Conservation (phyloP, 2,113 vertebrate genomes). For the Catharus bicknelli region DNA sequence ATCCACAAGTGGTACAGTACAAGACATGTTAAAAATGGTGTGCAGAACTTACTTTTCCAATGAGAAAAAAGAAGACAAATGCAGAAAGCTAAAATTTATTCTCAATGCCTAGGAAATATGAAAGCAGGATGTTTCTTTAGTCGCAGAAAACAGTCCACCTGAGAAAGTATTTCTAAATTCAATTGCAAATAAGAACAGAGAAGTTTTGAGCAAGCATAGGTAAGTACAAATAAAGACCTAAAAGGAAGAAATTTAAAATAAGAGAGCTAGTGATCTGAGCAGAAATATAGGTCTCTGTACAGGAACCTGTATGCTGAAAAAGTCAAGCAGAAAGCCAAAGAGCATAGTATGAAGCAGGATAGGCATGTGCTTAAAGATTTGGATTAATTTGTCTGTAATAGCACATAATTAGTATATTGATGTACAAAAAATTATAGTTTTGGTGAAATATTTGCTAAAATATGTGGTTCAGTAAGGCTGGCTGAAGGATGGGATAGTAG, state of each 20-base stretch:
- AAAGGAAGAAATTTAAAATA: background rate
- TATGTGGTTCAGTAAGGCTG: background rate
- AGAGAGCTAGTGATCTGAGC: background rate
- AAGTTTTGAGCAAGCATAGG: background rate
- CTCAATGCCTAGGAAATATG: background rate
- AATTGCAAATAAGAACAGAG: background rate
- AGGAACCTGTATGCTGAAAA: background rate
- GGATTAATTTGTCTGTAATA: background rate
- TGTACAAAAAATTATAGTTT: background rate
- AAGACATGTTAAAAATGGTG: background rate
- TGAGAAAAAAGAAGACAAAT: background rate
- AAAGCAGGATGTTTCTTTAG: background rate
- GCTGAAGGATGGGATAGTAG: background rate
- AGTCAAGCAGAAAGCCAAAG: background rate
- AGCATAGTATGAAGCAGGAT: background rate
- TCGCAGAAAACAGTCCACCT: background rate
- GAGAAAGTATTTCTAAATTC: background rate
- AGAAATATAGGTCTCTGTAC: background rate
- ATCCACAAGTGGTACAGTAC: background rate
- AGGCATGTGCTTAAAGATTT: background rate
- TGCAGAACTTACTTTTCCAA: background rate
- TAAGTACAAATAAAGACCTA: background rate
- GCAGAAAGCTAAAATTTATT: background rate
- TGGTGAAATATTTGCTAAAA: background rate
- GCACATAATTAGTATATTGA: background rate